These are phyloP conservation scores for Nycticebus coucang DNA, from an alignment of 2,113 vertebrate species.

Conservation along the genomic window DNA sequence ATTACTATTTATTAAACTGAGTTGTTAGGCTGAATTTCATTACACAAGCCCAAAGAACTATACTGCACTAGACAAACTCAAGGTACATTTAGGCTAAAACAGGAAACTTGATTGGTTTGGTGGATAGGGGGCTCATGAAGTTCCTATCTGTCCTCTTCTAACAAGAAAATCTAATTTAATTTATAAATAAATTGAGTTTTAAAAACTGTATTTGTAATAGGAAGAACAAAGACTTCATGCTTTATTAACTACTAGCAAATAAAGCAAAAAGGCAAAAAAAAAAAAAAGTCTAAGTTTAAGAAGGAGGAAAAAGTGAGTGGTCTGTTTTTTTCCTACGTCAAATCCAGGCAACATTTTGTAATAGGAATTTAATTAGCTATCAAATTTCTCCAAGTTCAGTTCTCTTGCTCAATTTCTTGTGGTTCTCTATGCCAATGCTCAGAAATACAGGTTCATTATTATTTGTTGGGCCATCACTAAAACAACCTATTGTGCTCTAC, in stretches of 20 bases:
- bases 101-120: not conserved
- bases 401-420: not conserved
- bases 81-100: not conserved
- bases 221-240: not conserved
- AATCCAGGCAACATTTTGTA: slow-evolving; percentile 9
- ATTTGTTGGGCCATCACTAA: not conserved
- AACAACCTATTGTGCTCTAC: not conserved
- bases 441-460: slow-evolving; percentile 1
- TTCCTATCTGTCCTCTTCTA: not conserved
- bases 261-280: slow-evolving; percentile 26
- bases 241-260: slow-evolving; percentile 18
- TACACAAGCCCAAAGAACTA: not conserved
- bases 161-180: not conserved
- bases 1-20: not conserved
- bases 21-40: not conserved
- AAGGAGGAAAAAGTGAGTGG: not conserved
- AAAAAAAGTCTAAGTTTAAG: slow-evolving; percentile 18
- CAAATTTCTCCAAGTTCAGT: not conserved
- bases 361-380: not conserved
- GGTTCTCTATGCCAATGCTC: not conserved
- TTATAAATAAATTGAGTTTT: not conserved
- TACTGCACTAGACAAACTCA: not conserved
- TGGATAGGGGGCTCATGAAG: not conserved
- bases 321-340: not conserved
- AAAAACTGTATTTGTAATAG: not conserved